Evolutionary conservation across 2,797 vertebrate genomes (phyloP).

Genomic region (Gymnothorax reevesii): DNA sequence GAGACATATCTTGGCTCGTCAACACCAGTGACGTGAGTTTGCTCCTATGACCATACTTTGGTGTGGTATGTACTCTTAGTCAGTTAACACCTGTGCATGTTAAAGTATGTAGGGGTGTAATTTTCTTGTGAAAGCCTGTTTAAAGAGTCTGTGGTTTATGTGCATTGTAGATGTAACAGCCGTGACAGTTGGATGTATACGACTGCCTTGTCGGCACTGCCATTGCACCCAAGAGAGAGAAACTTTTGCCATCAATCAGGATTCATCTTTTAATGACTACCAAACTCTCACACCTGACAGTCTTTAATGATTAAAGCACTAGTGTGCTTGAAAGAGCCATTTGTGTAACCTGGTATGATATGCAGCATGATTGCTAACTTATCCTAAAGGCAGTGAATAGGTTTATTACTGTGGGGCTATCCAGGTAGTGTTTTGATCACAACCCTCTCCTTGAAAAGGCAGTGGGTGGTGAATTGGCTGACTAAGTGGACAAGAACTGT

Average conservation of each 20-base stretch:
- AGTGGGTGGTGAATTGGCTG: neutral
- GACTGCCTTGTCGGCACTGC: neutral
- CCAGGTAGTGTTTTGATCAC: neutral
- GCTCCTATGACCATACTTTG: neutral
- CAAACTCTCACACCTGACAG: neutral
- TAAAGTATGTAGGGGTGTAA: neutral
- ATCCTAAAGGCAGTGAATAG: neutral
- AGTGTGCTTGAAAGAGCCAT: neutral
- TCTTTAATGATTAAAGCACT: neutral
- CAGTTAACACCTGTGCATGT: neutral
- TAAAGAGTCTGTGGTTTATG: neutral
- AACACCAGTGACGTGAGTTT: slow-evolving; percentile 80
- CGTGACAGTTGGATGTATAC: neutral
- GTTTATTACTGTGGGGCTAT: neutral
- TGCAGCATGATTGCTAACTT: neutral
- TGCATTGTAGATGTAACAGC: neutral
- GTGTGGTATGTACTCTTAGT: neutral
- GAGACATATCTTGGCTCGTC: slow-evolving; percentile 81
- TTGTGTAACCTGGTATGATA: neutral
- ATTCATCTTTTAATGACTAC: neutral
- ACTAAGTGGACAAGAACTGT: neutral
- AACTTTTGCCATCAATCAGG: neutral
- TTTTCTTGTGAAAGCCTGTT: neutral
- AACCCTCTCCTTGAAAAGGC: neutral
- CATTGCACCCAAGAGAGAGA: neutral